A percentile compares a stretch with the other conserved stretches of the same genome.
These are phyloP conservation scores for Ephydatia muelleri DNA, from an alignment of 37 sponge, comb jelly and placozoan genomes.

Conservation along the genomic window DNA sequence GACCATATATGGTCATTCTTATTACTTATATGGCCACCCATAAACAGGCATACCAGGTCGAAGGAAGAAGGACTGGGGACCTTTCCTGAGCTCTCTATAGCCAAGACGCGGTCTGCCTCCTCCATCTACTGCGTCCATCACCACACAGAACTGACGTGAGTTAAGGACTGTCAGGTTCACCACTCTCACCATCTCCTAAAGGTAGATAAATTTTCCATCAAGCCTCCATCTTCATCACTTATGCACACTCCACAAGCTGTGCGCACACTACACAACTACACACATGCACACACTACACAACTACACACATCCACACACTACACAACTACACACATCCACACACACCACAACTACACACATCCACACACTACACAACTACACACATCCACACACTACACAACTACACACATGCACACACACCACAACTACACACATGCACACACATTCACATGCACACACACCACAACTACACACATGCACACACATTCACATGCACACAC, in stretches of 20 bases:
- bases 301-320: neutral
- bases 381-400: neutral
- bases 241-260: neutral
- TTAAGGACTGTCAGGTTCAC: slow-evolving; percentile 75
- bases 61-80: slow-evolving; percentile 81
- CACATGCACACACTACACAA: slow-evolving; percentile 8
- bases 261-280: neutral
- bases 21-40: neutral
- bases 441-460: neutral
- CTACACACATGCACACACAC: slow-evolving; percentile 5
- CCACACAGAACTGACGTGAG: slow-evolving; percentile 81
- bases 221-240: neutral
- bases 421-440: neutral
- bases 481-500: neutral
- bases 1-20: neutral
- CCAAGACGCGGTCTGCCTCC: slow-evolving; percentile 73
- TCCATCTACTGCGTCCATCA: slow-evolving; percentile 74
- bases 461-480: neutral
- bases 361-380: neutral
- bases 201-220: neutral
- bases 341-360: neutral
- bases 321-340: neutral
- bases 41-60: slow-evolving; percentile 55
- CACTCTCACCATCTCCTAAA: slow-evolving; percentile 72
- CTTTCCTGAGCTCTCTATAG: slow-evolving; percentile 58